phyloP scores from a whole-genome alignment of 2,888 invertebrate species.

The Xiphydria camelus region DNA sequence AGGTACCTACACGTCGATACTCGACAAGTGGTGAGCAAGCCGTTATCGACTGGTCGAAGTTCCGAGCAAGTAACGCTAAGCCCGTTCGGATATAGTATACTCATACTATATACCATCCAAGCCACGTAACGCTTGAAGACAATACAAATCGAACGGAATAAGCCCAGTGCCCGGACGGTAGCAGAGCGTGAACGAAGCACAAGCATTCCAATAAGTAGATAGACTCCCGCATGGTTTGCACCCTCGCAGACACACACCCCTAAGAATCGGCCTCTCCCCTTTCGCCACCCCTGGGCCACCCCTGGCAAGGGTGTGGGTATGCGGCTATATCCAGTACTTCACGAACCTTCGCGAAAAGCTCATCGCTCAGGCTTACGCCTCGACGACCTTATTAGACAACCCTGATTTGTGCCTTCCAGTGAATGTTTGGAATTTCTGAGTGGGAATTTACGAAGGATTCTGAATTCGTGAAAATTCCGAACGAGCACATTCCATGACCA shows the following conservation, averaged over 20 bases:
- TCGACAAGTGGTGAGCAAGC: conserved; percentile 18
- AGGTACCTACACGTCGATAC: not conserved
- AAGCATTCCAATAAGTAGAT: conserved; percentile 51
- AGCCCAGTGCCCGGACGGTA: conserved; percentile 34
- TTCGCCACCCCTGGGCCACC: conserved; percentile 2
- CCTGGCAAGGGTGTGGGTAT: not conserved
- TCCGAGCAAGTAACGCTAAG: conserved; percentile 25
- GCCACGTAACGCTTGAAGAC: conserved; percentile 35
- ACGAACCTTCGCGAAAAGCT: conserved; percentile 27
- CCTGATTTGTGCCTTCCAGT: conserved; percentile 47
- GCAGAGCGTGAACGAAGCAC: conserved; percentile 37
- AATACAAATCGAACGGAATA: conserved; percentile 46
- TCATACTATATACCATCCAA: conserved; percentile 21
- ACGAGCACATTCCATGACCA: too few species aligned
- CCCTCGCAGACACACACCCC: conserved; percentile 24
- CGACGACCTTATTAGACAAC: conserved; percentile 49
- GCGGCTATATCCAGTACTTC: conserved; percentile 13
- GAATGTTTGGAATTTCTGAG: conserved; percentile 42
- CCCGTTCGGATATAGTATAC: conserved; percentile 18
- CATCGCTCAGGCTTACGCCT: conserved; percentile 44
- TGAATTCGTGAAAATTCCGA: conserved; percentile 10
- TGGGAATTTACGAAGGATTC: conserved; percentile 21
- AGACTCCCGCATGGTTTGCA: conserved; percentile 42
- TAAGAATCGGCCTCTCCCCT: not conserved
- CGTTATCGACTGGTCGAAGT: conserved; percentile 34